phyloP scores from a whole-genome alignment of 2,113 vertebrate genomes.

The Perca fluviatilis region DNA sequence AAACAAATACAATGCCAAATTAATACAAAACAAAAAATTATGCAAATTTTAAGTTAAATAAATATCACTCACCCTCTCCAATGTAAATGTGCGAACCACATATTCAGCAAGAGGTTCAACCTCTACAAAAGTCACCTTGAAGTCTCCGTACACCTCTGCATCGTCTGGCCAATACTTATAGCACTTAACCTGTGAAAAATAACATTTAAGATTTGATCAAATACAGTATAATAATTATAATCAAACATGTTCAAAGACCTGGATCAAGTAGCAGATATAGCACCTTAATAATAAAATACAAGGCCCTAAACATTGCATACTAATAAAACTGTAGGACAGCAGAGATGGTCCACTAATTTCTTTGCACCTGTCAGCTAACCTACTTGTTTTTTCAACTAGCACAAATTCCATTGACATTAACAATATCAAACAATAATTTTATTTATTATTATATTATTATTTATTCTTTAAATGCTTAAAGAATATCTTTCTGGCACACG shows the following conservation, averaged over 20 bases:
- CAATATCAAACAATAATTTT: background rate
- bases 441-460: too few relatives aligned
- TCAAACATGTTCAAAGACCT: background rate
- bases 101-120: slow-evolving; percentile 97
- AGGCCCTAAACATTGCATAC: background rate
- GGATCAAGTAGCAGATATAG: background rate
- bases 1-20: background rate
- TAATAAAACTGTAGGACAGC: background rate
- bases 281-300: background rate
- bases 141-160: slow-evolving; percentile 97
- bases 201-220: background rate
- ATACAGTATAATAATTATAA: background rate
- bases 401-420: background rate
- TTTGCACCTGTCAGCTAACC: background rate
- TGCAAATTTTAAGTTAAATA: background rate
- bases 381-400: background rate
- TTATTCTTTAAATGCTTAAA: background rate
- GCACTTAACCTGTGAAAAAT: slow-evolving; percentile 92
- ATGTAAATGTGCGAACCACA: slow-evolving; percentile 96
- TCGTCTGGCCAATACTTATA: slow-evolving; percentile 99
- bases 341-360: background rate
- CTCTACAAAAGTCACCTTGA: slow-evolving; percentile 97
- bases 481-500: background rate
- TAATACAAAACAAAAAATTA: slow-evolving; percentile 5
- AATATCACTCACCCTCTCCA: slow-evolving; percentile 91